Base-by-base conservation (phyloP, 1,140 invertebrate species). In the Leptonema lineaticorne region DNA sequence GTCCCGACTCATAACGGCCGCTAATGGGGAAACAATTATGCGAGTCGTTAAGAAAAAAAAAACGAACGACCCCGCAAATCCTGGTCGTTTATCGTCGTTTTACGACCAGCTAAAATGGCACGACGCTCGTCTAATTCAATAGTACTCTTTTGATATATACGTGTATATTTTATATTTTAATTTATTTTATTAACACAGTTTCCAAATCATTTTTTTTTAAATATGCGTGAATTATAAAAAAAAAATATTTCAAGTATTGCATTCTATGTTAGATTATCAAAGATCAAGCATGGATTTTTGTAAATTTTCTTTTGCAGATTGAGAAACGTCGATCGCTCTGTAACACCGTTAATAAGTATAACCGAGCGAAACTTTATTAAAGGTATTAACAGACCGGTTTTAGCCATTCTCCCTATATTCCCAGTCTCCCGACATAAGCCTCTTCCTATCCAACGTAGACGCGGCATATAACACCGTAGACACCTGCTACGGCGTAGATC, bases 321-420 rank as follows among this genome's bases (percentile, higher is more conserved):
- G 14, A 30, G 56, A 22, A 8, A 9, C 9, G 2, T 11, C 20
- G 56, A 26, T n/a, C 24, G 29, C 24, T 26, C 58, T 20, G 33
- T 62, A 18, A 18, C 28, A 30, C 16, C 58, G 29, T 62, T 62
- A 62, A 62, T 62, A 62, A 62, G 58, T 62, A 37, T 33, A 62
- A 62, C 58, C 28, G 30, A 30, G 58, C 30, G 29, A 41, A 30
- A 62, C 58, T 62, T 62, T 62, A 62, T 62, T 62, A 62, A 62
- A 62, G 58, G 58, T 28, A 62, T 62, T 62, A 62, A 62, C 58
- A 20, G 24, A 6, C 29, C 58, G 24, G 58, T 62, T 62, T 37
- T 22, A n/a, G 29, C 58, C 26, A 58, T 18, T 26, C 27, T 26
- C 37, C 37, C 9, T 16, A 9, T 41, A 9, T 2, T 27, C 56